A percentile compares a stretch with the other conserved stretches of the same genome.
Conservation (phyloP, 2,888 invertebrate species). For the Chalcosyrphus nemorum region DNA sequence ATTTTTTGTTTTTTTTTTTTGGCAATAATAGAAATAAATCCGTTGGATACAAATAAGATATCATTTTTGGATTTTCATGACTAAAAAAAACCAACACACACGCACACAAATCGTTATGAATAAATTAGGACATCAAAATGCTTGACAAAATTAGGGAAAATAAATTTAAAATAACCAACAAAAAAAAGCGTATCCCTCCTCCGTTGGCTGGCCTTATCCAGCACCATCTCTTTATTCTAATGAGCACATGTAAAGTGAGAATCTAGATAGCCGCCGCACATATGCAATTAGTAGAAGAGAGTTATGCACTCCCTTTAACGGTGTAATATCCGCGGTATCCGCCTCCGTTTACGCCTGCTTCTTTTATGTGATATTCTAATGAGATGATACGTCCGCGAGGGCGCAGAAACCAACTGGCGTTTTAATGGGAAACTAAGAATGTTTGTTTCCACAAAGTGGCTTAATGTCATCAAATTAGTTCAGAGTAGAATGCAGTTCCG, state of each 20-base stretch:
- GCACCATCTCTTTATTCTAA: constrained; percentile 49
- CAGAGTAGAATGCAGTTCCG: constrained; percentile 12
- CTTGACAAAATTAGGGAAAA: constrained; percentile 29
- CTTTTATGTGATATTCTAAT: constrained; percentile 63
- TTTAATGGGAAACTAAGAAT: constrained; percentile 33
- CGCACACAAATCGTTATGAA: constrained; percentile 44
- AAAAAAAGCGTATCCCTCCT: constrained; percentile 15
- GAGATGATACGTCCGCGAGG: constrained; percentile 47
- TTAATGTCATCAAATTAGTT: constrained; percentile 24
- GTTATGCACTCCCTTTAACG: constrained; percentile 19
- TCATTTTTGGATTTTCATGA: constrained; percentile 2
- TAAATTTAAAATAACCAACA: constrained; percentile 40
- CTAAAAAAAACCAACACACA: constrained; percentile 18
- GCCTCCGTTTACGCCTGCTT: constrained; percentile 62
- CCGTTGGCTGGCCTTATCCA: constrained; percentile 39
- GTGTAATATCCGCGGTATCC: constrained; percentile 55
- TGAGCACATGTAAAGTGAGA: constrained; percentile 46
- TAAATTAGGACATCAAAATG: constrained; percentile 49
- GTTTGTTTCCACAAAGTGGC: constrained; percentile 39
- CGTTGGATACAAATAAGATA: not conserved
- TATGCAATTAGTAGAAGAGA: constrained; percentile 24
- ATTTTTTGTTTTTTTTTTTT: constrained; percentile 14
- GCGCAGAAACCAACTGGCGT: constrained; percentile 9
- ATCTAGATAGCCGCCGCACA: constrained; percentile 52
- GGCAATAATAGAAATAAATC: constrained; percentile 12